Base-by-base conservation (phyloP, 2,888 invertebrate species). In the Ypsolopha sequella region DNA sequence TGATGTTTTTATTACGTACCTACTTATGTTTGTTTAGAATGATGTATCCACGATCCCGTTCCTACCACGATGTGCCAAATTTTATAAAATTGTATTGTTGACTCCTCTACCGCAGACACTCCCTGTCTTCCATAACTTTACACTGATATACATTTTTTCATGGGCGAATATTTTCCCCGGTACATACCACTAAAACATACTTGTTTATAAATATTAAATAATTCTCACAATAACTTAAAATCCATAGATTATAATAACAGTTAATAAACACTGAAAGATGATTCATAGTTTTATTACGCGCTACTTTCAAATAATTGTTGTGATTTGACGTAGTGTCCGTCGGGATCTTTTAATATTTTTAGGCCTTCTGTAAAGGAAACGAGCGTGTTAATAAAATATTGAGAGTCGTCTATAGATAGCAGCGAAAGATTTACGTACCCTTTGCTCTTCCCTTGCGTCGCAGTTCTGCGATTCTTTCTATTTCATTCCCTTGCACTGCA, bases 171-270 rank as follows among this genome's bases (percentile, higher is more conserved):
- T 38, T 38, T 38, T 24, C 48, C 48, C 63, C 56, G 58, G 57
- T 58, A 55, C 58, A 66, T 71, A 68, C 66, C 65, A 70, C 64
- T 63, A 64, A 63, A 75, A 70, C 62, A 71, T 69, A 70, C 58
- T 67, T 66, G 58, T 80, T 75, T 78, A 73, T 78, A 81, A 73
- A 78, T 80, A 78, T 74, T 77, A 66, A 76, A 73, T 74, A 70
- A 70, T 75, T 80, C 82, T 79, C 81, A 80, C 76, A 78, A 74
- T 77, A 82, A 76, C 74, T 79, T 79, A 76, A 72, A 73, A 70
- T 68, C 8, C 68, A 66, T 72, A 70, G 70, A 76, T 63, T 35
- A 46, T 7, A 10, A 71, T 79, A 73, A 75, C 74, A 67, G 73
- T 75, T 72, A 80, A 80, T 82, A 82, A 82, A 82, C 68, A 79